Base-by-base conservation (phyloP, 2,797 vertebrate species). In the Poeciliopsis presidionis region DNA sequence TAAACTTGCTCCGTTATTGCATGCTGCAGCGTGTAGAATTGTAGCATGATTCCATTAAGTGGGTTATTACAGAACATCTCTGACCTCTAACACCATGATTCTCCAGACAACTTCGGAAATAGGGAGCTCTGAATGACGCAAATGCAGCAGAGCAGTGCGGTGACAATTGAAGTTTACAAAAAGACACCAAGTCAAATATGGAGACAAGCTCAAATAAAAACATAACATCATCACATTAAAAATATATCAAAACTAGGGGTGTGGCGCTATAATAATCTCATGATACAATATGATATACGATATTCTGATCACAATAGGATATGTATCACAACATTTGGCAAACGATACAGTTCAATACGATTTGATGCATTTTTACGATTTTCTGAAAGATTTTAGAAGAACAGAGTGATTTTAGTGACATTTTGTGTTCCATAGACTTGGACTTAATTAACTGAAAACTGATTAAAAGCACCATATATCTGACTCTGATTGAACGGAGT, bases 21-120 rank as follows among this genome's bases (percentile, higher is more conserved):
- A 88, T 61, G 41, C 74, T 78, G 75, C 83, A 63, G 87, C 70
- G 39, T 74, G 86, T 81, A 81, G 25, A 87, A 81, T 77, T 84
- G 83, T 75, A 78, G 86, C 81, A 85, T 80, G 85, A 86, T 89
- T 93, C 82, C 79, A 91, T 93, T 91, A 90, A 89, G 80, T 84
- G 88, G 80, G 93, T 93, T 83, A 92, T 89, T 92, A 87, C 74
- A 77, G 77, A 87, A 84, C 78, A 88, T 89, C 73, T 83, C 76
- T 89, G 89, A 93, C 92, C 89, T 93, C 91, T 41, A 73, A 84
- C 90, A 87, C 59, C 30, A 82, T 73, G 85, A 87, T 75, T 70
- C 82, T 76, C 78, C 36, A 43, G 77, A 84, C 82, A 78, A 85
- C 76, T 78, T 81, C 75, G 28, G 80, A 89, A 61, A 90, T 30